Evolutionary conservation across 1,140 invertebrate species (phyloP), one percentile per base, ranked within the genome.

Genomic region (Bombus impatiens): DNA sequence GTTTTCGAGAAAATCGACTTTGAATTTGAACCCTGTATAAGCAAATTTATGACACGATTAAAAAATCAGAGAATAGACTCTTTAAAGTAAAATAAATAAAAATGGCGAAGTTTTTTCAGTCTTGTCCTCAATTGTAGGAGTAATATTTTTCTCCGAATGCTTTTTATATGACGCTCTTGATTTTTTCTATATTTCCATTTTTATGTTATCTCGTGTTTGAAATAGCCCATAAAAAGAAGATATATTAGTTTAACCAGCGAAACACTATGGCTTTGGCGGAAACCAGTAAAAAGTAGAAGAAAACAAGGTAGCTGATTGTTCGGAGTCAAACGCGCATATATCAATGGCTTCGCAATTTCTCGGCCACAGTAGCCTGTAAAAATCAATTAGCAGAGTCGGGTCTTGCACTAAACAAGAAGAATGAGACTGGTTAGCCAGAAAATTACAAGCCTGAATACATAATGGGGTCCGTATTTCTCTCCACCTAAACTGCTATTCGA

Each of bases 371-470:
- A 44, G 37, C 59, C 78, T 47, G 68, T 78, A 80, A 79, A 86
- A 88, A 91, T 91, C 89, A 92, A 92, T 92, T 91, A 92, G 70
- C 77, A 82, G 25, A 53, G 67, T 15, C 59, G 40, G 44, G 72
- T 77, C 80, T 65, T 37, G 37, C 75, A 32, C 82, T 87, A 88
- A 89, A 75, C 59, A 89, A 92, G 88, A 91, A 87, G 87, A 92
- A 92, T 87, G 88, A 82, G 82, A 42, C 86, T 87, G 79, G 86
- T 92, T 84, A 88, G 76, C 76, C 78, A 76, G 53, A 80, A 89
- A 92, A 92, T 91, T 90, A 86, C 86, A 62, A 37, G 68, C 70
- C 65, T 77, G 85, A 90, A 90, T 88, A 85, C 78, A 70, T 88
- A 90, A 90, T 84, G 70, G 57, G 22, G 59, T n/a, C 47, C 15